A percentile compares a stretch with the other conserved stretches of the same genome.
Conservation (phyloP, 2,797 vertebrate species). For the Borostomias antarcticus region DNA sequence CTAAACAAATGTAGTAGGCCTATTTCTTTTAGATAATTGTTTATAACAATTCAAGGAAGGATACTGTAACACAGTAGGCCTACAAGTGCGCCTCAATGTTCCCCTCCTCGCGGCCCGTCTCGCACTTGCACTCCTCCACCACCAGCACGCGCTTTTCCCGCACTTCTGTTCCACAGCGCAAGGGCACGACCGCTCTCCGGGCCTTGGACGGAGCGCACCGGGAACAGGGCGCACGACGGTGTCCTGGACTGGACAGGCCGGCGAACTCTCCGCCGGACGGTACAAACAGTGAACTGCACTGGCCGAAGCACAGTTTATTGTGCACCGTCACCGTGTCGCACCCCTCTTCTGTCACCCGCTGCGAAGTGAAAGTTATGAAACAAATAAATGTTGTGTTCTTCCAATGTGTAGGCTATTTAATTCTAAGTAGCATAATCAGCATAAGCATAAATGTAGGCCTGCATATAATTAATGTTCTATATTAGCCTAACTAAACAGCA, state of each 20-base stretch:
- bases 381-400: too few relatives aligned
- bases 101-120: conserved; percentile 69
- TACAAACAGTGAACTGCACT: conserved; percentile 80
- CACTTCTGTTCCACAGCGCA: conserved; percentile 64
- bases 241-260: conserved; percentile 21
- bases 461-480: neutral
- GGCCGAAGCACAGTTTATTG: conserved; percentile 81
- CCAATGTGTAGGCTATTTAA: neutral
- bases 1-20: neutral
- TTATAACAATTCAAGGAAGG: neutral
- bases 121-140: conserved; percentile 80
- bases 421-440: neutral
- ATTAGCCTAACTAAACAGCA: neutral
- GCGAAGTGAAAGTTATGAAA: too few relatives aligned
- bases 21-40: neutral
- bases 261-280: conserved; percentile 63
- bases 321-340: conserved; percentile 70
- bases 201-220: conserved; percentile 73
- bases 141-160: conserved; percentile 68
- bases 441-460: neutral
- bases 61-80: neutral
- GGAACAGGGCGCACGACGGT: conserved; percentile 66
- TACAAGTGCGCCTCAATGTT: conserved; percentile 47
- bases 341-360: conserved; percentile 73
- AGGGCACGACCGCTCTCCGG: conserved; percentile 54